Evolutionary conservation across 2,797 vertebrate species (phyloP), one percentile per base, ranked within the genome.

Genomic region (Epinephelus malabaricus): DNA sequence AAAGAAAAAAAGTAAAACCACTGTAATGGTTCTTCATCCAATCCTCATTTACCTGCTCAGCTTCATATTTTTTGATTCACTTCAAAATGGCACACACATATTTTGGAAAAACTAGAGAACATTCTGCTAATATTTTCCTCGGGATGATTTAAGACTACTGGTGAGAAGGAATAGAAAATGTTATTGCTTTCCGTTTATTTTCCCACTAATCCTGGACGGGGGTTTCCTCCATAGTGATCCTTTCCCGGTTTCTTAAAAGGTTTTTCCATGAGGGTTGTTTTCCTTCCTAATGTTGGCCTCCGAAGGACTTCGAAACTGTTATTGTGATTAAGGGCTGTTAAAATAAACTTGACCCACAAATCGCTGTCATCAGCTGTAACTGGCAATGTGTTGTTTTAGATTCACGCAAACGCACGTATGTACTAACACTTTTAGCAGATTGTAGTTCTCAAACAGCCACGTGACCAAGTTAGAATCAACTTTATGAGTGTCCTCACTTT

Each of bases 221-320:
- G 30, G n/a, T 71, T 80, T 88, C 68, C 68, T 71, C 25, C 69
- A 7, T 8, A 43, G 38, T 19, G 8, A 53, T 61, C 21, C 38
- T 53, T 60, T 77, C 38, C n/a, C 63, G 55, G 54, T 73, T 76
- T 73, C 62, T 54, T 62, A 54, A 81, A 80, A 69, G 30, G 2
- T 54, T 68, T 73, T 86, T 80, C 66, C 73, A 62, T 65, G 19
- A 83, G 12, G 2, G 18, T 67, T 67, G 19, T 68, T 76, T 75
- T 77, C 9, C 50, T 81, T 59, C 50, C 46, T 63, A 18, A 63
- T 4, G 5, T 14, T 61, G 30, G 9, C 38, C 38, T 65, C 18
- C 61, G 27, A 75, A 68, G 47, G 15, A 18, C 43, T 68, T 46
- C 69, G 23, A 80, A 75, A 49, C n/a, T 67, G 45, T 75, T 64